These are phyloP conservation scores for Agrotis segetum DNA, from an alignment of 2,888 invertebrate species.

Conservation along the genomic window DNA sequence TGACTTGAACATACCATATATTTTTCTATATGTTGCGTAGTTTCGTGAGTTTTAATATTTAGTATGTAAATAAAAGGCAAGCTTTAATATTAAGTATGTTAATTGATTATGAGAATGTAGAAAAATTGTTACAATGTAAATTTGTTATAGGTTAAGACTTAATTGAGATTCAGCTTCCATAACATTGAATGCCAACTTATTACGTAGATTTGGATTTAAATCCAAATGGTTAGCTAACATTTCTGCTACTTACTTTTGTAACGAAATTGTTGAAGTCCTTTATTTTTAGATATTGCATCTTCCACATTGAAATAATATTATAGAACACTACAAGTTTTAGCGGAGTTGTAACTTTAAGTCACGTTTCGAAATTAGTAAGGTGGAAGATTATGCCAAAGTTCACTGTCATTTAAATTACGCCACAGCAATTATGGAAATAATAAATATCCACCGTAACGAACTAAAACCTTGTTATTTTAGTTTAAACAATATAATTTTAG, in stretches of 20 bases:
- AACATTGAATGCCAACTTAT: slow-evolving; percentile 75
- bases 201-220: slow-evolving; percentile 59
- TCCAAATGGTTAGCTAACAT: slow-evolving; percentile 52
- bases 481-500: slow-evolving; percentile 65
- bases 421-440: slow-evolving; percentile 47
- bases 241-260: slow-evolving; percentile 55
- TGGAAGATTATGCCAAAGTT: slow-evolving; percentile 68
- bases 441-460: slow-evolving; percentile 62
- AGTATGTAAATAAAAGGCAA: slow-evolving; percentile 80
- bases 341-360: slow-evolving; percentile 62
- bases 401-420: slow-evolving; percentile 58
- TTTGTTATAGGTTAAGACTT: slow-evolving; percentile 83
- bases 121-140: slow-evolving; percentile 85
- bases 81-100: slow-evolving; percentile 88
- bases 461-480: slow-evolving; percentile 60
- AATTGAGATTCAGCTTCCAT: slow-evolving; percentile 80
- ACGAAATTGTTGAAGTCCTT: slow-evolving; percentile 48
- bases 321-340: slow-evolving; percentile 55
- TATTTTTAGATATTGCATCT: slow-evolving; percentile 61
- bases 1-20: slow-evolving; percentile 63
- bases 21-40: slow-evolving; percentile 65
- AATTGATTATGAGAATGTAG: slow-evolving; percentile 77
- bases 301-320: slow-evolving; percentile 57
- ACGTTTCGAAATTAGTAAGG: slow-evolving; percentile 57
- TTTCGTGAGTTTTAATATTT: slow-evolving; percentile 64